These are phyloP conservation scores for Drosophila stalkeri DNA, from an alignment of 2,888 invertebrate species.

Conservation along the genomic window DNA sequence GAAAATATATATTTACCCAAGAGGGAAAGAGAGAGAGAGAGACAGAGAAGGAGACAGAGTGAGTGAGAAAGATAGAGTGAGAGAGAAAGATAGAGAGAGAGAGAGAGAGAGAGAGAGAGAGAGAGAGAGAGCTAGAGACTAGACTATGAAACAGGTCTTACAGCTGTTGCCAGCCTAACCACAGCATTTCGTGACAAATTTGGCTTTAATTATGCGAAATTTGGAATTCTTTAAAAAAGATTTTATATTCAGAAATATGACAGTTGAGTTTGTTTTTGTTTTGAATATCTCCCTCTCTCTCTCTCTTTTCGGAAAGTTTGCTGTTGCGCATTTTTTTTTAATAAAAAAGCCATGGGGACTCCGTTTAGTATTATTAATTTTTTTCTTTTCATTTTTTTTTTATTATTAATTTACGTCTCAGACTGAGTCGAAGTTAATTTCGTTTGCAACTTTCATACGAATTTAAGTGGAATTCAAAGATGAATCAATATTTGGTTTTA, in stretches of 20 bases:
- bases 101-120: neutral
- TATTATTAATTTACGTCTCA: constrained; percentile 72
- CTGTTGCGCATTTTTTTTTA: constrained; percentile 44
- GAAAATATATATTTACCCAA: constrained; percentile 19
- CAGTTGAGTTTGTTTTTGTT: constrained; percentile 28
- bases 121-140: neutral
- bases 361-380: constrained; percentile 36
- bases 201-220: constrained; percentile 64
- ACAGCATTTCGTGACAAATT: constrained; percentile 62
- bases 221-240: constrained; percentile 30
- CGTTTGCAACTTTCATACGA: constrained; percentile 58
- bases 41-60: neutral
- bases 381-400: constrained; percentile 44
- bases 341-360: constrained; percentile 59
- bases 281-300: constrained; percentile 11
- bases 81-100: neutral
- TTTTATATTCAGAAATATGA: constrained; percentile 46
- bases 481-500: constrained; percentile 62
- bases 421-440: constrained; percentile 52
- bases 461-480: constrained; percentile 55
- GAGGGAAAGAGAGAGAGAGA: constrained; percentile 1
- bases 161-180: constrained; percentile 43
- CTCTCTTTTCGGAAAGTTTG: constrained; percentile 30
- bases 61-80: neutral
- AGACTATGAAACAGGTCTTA: constrained; percentile 56